Percentiles rank a stretch among this genome's conserved stretches.
These are phyloP conservation scores for Syngnathoides biaculeatus DNA, from an alignment of 2,113 vertebrate species.

Conservation along the genomic window DNA sequence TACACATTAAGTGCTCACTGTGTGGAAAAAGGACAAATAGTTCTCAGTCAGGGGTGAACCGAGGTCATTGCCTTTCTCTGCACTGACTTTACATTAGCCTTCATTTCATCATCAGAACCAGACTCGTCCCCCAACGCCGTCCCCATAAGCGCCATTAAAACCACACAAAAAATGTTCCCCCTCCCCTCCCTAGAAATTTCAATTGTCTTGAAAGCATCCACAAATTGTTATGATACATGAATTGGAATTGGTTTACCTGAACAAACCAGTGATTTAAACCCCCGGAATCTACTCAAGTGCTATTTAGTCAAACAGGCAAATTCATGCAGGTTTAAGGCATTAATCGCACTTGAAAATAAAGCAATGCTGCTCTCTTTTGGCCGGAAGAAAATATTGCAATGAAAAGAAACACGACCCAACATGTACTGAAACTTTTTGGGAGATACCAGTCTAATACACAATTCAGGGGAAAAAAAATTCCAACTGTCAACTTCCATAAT, in stretches of 20 bases:
- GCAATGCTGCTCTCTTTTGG: conserved; percentile 60
- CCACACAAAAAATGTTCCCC: background rate
- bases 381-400: background rate
- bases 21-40: conserved; percentile 44
- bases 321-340: too few relatives aligned
- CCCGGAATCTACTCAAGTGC: background rate
- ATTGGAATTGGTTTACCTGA: background rate
- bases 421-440: background rate
- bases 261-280: too few relatives aligned
- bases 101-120: conserved; percentile 4
- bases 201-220: background rate
- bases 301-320: background rate
- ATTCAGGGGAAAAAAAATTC: too few relatives aligned
- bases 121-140: too few relatives aligned
- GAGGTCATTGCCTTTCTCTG: conserved; percentile 22
- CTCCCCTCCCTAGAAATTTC: background rate
- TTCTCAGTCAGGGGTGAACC: conserved; percentile 26
- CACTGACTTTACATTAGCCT: conserved; percentile 15
- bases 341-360: background rate
- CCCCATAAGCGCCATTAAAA: conserved; percentile 3
- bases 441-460: background rate
- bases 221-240: background rate
- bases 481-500: too few relatives aligned
- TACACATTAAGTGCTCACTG: conserved; percentile 53
- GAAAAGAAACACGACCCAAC: background rate